Evolutionary conservation across 2,888 invertebrate genomes (phyloP).

Genomic region (Leptinotarsa peninsularis): DNA sequence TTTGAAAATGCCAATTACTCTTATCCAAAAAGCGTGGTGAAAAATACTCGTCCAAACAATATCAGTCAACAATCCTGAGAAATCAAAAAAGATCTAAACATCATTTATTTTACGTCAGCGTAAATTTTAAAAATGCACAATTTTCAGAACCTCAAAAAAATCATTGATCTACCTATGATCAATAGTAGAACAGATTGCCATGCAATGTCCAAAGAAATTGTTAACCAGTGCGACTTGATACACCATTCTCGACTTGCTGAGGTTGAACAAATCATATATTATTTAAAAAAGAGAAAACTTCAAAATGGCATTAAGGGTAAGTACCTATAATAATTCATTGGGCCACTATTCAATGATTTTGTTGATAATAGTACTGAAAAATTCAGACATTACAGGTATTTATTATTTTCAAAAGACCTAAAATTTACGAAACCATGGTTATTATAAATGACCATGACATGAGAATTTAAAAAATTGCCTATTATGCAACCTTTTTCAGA

Average conservation of each 20-base stretch:
- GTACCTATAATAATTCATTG: neutral
- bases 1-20: too few species aligned
- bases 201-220: slow-evolving; percentile 83
- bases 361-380: too few species aligned
- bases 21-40: neutral
- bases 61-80: too few species aligned
- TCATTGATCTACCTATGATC: slow-evolving; percentile 84
- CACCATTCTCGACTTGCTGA: slow-evolving; percentile 84
- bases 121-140: neutral
- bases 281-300: slow-evolving; percentile 83
- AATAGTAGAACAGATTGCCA: slow-evolving; percentile 83
- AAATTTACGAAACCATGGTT: too few species aligned
- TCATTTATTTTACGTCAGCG: too few species aligned
- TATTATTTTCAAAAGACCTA: too few species aligned
- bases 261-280: slow-evolving; percentile 89
- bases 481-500: too few species aligned
- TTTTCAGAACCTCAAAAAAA: slow-evolving; percentile 70
- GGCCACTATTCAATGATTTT: neutral
- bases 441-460: too few species aligned
- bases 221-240: slow-evolving; percentile 87
- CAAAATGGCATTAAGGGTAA: slow-evolving; percentile 58
- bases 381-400: too few species aligned
- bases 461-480: too few species aligned
- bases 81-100: too few species aligned
- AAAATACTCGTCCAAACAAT: neutral